These are phyloP conservation scores for Sebastes melanostomus DNA, from an alignment of 2,797 vertebrate species.

Conservation along the genomic window DNA sequence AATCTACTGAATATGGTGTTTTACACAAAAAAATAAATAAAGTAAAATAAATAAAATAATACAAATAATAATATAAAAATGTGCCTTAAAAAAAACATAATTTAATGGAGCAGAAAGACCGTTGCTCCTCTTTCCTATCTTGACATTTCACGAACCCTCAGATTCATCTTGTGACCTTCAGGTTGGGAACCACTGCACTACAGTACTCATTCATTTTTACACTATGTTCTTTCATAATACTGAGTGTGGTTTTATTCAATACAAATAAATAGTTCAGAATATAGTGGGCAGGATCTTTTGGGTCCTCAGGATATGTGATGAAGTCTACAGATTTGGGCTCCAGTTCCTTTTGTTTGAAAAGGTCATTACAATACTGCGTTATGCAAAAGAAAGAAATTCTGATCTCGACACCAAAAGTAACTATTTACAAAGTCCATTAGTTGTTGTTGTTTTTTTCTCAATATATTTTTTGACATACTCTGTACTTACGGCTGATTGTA, in stretches of 20 bases:
- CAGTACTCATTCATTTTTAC: constrained; percentile 18
- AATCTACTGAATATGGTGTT: not conserved
- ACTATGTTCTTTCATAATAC: constrained; percentile 8
- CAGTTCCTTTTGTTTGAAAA: constrained; percentile 77
- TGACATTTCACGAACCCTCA: not conserved
- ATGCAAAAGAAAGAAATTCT: constrained; percentile 43
- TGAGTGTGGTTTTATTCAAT: not conserved
- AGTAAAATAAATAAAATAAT: not conserved
- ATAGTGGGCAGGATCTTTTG: constrained; percentile 36
- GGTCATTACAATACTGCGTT: constrained; percentile 63
- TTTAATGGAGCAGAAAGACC: not conserved
- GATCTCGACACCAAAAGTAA: constrained; percentile 56
- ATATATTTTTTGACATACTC: constrained; percentile 82
- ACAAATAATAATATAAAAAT: not conserved
- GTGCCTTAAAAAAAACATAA: not conserved
- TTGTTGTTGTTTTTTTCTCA: constrained; percentile 22
- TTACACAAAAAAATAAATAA: not conserved
- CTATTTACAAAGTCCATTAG: constrained; percentile 76
- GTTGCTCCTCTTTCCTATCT: not conserved
- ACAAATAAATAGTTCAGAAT: constrained; percentile 39
- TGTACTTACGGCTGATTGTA: constrained; percentile 84
- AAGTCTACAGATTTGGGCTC: constrained; percentile 83
- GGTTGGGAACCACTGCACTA: not conserved
- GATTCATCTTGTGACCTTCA: not conserved
- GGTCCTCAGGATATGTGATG: constrained; percentile 49